Conservation (phyloP, 1,140 invertebrate genomes). For the Agrilus planipennis region DNA sequence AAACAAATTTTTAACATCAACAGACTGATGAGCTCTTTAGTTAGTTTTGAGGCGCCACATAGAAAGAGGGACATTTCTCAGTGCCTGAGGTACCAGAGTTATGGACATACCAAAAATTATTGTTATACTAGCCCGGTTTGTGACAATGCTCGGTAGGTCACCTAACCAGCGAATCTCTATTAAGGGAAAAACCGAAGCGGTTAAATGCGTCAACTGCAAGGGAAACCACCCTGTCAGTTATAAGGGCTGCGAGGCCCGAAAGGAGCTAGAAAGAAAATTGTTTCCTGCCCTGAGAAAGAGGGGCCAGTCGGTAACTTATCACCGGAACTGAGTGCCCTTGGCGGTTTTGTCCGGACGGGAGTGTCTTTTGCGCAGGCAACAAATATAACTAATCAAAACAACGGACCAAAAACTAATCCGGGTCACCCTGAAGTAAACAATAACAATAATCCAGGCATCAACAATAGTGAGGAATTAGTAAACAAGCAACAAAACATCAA, state of each 20-base stretch:
- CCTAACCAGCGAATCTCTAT: neutral
- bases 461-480: too few species aligned
- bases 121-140: neutral
- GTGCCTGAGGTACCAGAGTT: neutral
- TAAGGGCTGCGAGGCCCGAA: conserved; percentile 1
- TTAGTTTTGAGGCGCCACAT: conserved; percentile 24
- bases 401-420: neutral
- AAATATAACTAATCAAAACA: neutral
- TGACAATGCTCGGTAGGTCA: conserved; percentile 8
- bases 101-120: conserved; percentile 1
- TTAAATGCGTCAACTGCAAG: conserved; percentile 8
- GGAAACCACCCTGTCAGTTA: conserved; percentile 8
- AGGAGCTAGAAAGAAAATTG: neutral
- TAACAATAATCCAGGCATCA: neutral
- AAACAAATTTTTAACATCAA: conserved; percentile 28
- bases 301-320: neutral
- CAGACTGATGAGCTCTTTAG: conserved; percentile 19
- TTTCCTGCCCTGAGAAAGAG: neutral
- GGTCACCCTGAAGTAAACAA: neutral
- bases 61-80: conserved; percentile 14
- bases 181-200: neutral
- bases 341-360: too few species aligned
- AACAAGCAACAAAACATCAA: conserved; percentile 1
- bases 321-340: neutral
- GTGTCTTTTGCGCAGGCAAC: neutral